Evolutionary conservation across 1,140 invertebrate genomes (phyloP).

Genomic region (Eriosoma lanigerum): DNA sequence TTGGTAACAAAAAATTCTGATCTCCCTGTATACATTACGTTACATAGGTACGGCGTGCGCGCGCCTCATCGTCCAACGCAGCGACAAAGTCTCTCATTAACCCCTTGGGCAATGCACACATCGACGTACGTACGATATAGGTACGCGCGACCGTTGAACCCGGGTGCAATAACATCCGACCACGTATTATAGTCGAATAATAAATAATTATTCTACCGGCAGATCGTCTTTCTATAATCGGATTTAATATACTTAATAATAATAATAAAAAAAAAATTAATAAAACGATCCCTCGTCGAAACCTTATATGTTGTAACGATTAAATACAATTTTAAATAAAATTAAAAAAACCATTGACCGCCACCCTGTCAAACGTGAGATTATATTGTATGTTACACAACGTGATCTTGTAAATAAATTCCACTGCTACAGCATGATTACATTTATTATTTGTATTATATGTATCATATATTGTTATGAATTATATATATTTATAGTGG

Average conservation of each 20-base stretch:
- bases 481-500: no score
- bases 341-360: not conserved
- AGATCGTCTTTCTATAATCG: not conserved
- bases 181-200: conserved; percentile 1
- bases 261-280: no score
- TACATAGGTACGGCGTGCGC: not conserved
- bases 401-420: no score
- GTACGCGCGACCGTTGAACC: conserved; percentile 34
- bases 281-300: not conserved
- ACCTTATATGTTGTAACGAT: no score
- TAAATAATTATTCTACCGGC: not conserved
- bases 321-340: no score
- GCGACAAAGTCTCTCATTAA: conserved; percentile 38
- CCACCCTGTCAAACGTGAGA: not conserved
- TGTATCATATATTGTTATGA: no score
- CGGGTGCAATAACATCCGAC: conserved; percentile 35
- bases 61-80: not conserved
- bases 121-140: not conserved
- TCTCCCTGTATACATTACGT: no score
- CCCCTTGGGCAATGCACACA: conserved; percentile 32
- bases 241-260: not conserved
- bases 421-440: no score
- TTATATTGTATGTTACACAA: no score
- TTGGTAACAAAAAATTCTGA: no score
- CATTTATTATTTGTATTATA: no score